phyloP scores from a whole-genome alignment of 2,113 vertebrate genomes.

The Manacus vitellinus region DNA sequence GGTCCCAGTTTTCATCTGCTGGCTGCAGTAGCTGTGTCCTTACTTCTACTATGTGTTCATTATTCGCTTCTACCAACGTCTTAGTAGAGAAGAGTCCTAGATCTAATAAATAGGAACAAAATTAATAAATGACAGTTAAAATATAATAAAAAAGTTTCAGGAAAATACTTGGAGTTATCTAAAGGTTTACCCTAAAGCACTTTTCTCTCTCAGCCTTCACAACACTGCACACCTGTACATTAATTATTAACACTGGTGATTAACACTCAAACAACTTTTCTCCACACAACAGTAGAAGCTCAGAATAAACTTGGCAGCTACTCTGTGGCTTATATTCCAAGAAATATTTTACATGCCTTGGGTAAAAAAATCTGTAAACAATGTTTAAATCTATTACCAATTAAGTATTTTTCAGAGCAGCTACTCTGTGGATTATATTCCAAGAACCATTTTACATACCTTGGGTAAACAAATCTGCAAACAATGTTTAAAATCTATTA shows the following conservation, averaged over 20 bases:
- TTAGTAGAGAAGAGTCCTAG: constrained; percentile 98
- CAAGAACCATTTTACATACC: neutral
- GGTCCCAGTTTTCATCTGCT: constrained; percentile 97
- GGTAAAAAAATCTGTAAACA: neutral
- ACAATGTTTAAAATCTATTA: neutral
- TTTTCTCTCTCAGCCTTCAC: neutral
- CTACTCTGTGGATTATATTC: neutral
- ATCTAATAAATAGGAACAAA: constrained; percentile 74
- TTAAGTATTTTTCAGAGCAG: neutral
- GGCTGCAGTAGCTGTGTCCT: constrained; percentile 93
- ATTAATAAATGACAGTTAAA: neutral
- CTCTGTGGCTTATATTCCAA: neutral
- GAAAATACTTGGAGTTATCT: neutral
- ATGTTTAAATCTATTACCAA: neutral
- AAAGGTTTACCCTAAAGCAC: neutral
- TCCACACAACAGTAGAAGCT: neutral
- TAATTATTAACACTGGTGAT: neutral
- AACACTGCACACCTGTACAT: neutral
- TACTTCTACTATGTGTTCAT: constrained; percentile 96
- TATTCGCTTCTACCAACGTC: constrained; percentile 97
- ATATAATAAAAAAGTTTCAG: neutral
- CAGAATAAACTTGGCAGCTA: neutral
- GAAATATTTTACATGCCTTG: neutral
- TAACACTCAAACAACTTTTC: neutral
- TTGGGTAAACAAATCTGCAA: neutral